Base-by-base conservation (phyloP, 2,888 invertebrate genomes). In the Stenolophus ochropezus region DNA sequence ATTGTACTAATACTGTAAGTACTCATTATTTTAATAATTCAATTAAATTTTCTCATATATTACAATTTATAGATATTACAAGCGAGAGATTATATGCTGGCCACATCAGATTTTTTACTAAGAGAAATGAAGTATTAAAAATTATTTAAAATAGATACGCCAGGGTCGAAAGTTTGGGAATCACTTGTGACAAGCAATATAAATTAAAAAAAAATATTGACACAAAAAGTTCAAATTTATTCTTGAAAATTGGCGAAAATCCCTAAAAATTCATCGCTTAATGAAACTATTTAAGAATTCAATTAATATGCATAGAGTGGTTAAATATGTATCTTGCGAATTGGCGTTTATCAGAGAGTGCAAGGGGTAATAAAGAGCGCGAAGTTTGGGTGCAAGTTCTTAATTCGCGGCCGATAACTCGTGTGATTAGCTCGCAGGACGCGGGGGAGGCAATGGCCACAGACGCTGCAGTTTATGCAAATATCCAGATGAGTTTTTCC, bases 401-500 rank as follows among this genome's bases (percentile, higher is more conserved):
- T 89, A 89, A 89, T 89, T 89, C 87, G 49, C 86, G 85, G 86
- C 87, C 87, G 89, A 89, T 89, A 88, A 89, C 89, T 88, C 87
- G 86, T 87, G 88, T 89, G 88, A 89, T 88, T 89, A 88, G 33
- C 47, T 49, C 87, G 88, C 89, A 89, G 81, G 83, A 69, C 58
- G 58, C n/a, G 42, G 21, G 27, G 21, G 61, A 77, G 14, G 11
- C 18, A 42, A 42, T 16, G 33, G 33, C 20, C n/a, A 79, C 47
- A 80, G 69, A 71, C 33, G 65, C 27, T 21, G 88, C 88, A 88
- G 87, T 90, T 90, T 89, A 90, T 89, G 89, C 89, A 90, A 90
- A 90, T 89, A 89, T 88, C 88, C 88, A 89, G 89, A 89, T 89
- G 89, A 88, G 89, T 88, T 89, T 89, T 89, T 89, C 89, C 88